phyloP scores from a whole-genome alignment of 2,797 vertebrate species.

The Rhinella marina region DNA sequence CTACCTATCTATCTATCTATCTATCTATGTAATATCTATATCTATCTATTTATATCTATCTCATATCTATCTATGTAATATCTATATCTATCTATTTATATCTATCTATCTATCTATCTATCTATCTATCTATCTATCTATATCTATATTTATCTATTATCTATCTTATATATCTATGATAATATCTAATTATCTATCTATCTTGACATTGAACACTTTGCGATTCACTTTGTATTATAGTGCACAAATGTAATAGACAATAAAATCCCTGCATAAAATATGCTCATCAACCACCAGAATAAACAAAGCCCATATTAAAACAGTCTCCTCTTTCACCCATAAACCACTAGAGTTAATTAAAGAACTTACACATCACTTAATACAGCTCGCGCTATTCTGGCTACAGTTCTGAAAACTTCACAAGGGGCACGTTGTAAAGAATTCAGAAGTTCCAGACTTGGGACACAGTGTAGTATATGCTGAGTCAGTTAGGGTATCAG shows the following conservation, averaged over 20 bases:
- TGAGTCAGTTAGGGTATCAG: slow-evolving; percentile 13
- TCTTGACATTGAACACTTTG: neutral
- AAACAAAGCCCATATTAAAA: neutral
- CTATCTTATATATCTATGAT: too few relatives aligned
- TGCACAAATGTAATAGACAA: neutral
- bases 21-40: too few relatives aligned
- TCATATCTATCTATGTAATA: too few relatives aligned
- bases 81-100: too few relatives aligned
- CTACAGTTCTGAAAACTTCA: slow-evolving; percentile 8
- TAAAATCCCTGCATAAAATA: neutral
- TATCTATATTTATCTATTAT: too few relatives aligned
- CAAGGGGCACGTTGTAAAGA: slow-evolving; percentile 19
- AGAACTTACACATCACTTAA: neutral
- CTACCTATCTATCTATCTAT: too few relatives aligned
- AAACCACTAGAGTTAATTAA: slow-evolving; percentile 8
- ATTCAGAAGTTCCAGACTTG: slow-evolving; percentile 2
- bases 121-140: too few relatives aligned
- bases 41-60: too few relatives aligned
- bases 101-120: too few relatives aligned
- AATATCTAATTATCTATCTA: too few relatives aligned
- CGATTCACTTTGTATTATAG: neutral
- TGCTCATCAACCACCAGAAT: neutral
- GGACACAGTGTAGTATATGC: neutral
- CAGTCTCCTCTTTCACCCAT: neutral
- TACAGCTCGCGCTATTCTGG: neutral